Evolutionary conservation across 1,140 invertebrate genomes (phyloP).

Genomic region (Hylaeus volcanicus): DNA sequence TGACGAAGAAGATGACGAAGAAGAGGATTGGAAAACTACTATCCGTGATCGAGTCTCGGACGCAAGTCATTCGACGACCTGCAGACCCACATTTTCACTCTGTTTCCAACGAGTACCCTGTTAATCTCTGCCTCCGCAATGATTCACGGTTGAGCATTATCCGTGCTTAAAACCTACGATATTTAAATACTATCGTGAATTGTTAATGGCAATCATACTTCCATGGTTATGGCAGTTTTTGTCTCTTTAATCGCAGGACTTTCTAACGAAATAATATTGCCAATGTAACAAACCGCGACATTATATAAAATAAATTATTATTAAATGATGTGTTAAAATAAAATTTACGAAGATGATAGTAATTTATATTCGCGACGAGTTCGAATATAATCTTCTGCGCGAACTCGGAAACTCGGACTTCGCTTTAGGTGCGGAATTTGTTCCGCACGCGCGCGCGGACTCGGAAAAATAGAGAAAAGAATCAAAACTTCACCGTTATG

Average conservation of each 20-base stretch:
- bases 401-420: constrained; percentile 16
- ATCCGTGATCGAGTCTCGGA: constrained; percentile 40
- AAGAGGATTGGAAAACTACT: constrained; percentile 39
- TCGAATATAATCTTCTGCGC: constrained; percentile 2
- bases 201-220: no score
- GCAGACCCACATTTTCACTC: constrained; percentile 73
- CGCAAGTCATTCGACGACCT: constrained; percentile 66
- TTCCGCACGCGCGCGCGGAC: constrained; percentile 38
- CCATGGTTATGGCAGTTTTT: no score
- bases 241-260: no score
- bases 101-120: neutral
- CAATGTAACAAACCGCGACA: no score
- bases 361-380: neutral
- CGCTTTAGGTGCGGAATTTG: constrained; percentile 60
- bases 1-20: constrained; percentile 62
- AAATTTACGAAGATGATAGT: no score
- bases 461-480: constrained; percentile 63
- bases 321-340: no score
- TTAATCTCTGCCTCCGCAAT: neutral
- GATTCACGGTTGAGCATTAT: neutral
- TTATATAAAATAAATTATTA: no score
- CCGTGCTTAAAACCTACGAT: no score
- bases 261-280: no score
- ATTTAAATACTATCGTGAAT: no score
- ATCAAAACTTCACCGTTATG: constrained; percentile 69